These are phyloP conservation scores for Stenotaenia linearis DNA, from an alignment of 2,888 invertebrate genomes.

Conservation along the genomic window DNA sequence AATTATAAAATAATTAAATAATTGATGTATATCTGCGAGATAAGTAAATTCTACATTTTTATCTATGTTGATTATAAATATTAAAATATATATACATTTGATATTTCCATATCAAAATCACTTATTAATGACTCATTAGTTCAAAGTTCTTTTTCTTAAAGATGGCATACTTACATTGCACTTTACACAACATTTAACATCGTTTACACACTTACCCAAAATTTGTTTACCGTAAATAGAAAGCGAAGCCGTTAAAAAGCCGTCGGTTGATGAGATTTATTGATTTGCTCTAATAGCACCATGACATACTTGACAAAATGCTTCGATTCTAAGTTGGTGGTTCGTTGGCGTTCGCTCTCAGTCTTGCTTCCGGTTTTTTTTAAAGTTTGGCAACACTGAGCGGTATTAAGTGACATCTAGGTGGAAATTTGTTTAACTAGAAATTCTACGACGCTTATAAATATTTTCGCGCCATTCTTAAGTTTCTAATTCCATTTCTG, in stretches of 20 bases:
- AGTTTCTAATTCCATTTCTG: no score
- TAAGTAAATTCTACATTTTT: no score
- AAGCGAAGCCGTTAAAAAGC: neutral
- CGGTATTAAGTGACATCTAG: no score
- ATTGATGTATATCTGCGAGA: no score
- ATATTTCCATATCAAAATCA: neutral
- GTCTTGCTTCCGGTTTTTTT: neutral
- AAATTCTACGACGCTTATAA: no score
- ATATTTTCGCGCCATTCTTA: no score
- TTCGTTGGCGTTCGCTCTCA: neutral
- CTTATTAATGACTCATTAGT: neutral
- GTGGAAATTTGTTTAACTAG: no score
- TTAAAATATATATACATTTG: no score
- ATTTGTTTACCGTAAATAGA: neutral
- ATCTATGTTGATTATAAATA: no score
- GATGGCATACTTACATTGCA: no score
- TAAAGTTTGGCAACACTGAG: no score
- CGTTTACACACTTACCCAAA: neutral
- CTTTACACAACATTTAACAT: neutral
- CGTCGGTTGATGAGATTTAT: neutral
- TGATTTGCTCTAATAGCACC: constrained; percentile 1
- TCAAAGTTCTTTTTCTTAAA: neutral
- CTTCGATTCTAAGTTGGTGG: neutral
- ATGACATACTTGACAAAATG: neutral
- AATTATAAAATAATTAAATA: no score